Evolutionary conservation across 2,888 invertebrate genomes (phyloP).

Genomic region (Chesias legatella): DNA sequence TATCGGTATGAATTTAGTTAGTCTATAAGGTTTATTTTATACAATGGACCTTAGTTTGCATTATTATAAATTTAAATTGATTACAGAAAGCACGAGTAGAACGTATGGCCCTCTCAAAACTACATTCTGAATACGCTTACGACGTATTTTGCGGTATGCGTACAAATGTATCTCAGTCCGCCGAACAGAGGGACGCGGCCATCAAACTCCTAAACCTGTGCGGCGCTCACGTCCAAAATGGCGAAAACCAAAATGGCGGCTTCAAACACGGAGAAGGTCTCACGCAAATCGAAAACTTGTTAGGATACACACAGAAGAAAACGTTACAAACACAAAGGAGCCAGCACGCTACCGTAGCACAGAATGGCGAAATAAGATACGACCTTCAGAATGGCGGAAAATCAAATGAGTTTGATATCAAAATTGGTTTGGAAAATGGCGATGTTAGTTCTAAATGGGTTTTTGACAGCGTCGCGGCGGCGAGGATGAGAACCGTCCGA

Average conservation of each 20-base stretch:
- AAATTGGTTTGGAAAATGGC: slow-evolving; percentile 42
- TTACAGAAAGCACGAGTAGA: slow-evolving; percentile 67
- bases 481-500: slow-evolving; percentile 54
- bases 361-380: slow-evolving; percentile 18
- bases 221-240: slow-evolving; percentile 45
- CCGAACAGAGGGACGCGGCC: slow-evolving; percentile 49
- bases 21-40: background rate
- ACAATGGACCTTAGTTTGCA: too few relatives aligned
- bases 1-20: too few relatives aligned
- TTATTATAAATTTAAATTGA: slow-evolving; percentile 3
- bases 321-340: slow-evolving; percentile 4
- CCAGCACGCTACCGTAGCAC: slow-evolving; percentile 7
- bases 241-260: slow-evolving; percentile 29
- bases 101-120: slow-evolving; percentile 48
- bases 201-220: slow-evolving; percentile 51
- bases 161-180: slow-evolving; percentile 39
- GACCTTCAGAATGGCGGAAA: slow-evolving; percentile 4
- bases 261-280: slow-evolving; percentile 14
- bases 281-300: slow-evolving; percentile 15
- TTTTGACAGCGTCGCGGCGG: slow-evolving; percentile 62
- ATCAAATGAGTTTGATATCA: slow-evolving; percentile 39
- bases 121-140: slow-evolving; percentile 56
- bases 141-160: slow-evolving; percentile 60
- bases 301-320: slow-evolving; percentile 5
- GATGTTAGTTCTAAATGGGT: slow-evolving; percentile 63